Evolutionary conservation across 2,888 invertebrate species (phyloP), one percentile per base, ranked within the genome.

Genomic region (Ormyrus labotus): DNA sequence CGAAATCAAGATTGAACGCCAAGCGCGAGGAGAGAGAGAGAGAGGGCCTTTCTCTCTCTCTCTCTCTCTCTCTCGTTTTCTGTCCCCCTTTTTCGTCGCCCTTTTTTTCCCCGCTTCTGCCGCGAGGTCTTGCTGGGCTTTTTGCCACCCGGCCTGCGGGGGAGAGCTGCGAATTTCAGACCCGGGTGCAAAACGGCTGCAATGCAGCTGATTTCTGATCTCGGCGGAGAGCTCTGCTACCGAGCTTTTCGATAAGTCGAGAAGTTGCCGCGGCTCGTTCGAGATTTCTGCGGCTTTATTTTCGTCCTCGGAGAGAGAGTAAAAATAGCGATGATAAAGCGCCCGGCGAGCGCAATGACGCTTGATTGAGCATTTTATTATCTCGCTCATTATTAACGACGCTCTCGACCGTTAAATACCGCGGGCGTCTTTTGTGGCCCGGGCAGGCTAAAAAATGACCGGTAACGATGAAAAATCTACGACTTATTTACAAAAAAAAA

Each of bases 1-100:
- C 81, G 81, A 82, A 82, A 82, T 82, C 81, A 82, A 82, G 81
- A 82, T 82, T 79, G 79, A 82, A 51, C 64, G 71, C 70, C n/a
- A 34, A 34, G 34, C 34, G 34, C 34, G 34, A 34, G 34, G 34
- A 34, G 34, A 34, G 34, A 2, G 34, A 50, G 53, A 47, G 63
- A 47, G 19, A 58, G 48, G 51, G 61, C 47, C 45, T 51, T 13
- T 68, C 75, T 48, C 50, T 50, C 64, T 61, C n/a, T 10, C 34
- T 47, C 19, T 19, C 19, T 19, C 19, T 19, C 64, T 51, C 13
- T 65, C 8, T 11, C n/a, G 61, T 57, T 63, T 64, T 63, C 45
- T 73, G 8, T 13, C 57, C 58, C 64, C 51, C 60, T 72, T 19
- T 19, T 19, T 19, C 19, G 19, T 19, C 19, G 19, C 58, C 64